These are phyloP conservation scores for Drosophila testacea DNA, from an alignment of 2,888 invertebrate genomes.

Conservation along the genomic window DNA sequence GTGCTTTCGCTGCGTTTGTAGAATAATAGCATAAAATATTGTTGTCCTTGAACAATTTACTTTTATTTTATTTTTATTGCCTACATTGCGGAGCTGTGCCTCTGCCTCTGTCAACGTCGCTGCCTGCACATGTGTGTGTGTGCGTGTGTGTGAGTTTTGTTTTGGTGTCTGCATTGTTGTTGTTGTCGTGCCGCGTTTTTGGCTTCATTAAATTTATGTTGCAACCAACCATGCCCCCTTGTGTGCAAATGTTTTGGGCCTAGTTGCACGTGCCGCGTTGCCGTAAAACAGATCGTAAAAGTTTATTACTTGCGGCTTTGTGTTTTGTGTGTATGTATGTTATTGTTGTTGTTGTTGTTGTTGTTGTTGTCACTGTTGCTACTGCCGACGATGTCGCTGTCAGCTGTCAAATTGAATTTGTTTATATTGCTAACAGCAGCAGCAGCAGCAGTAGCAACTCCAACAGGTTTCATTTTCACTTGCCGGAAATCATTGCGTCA, in stretches of 20 bases:
- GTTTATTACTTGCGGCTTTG: slow-evolving; percentile 83
- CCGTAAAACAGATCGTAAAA: slow-evolving; percentile 85
- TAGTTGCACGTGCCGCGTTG: slow-evolving; percentile 83
- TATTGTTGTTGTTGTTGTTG: too few species aligned
- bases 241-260: slow-evolving; percentile 60
- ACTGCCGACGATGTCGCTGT: slow-evolving; percentile 64
- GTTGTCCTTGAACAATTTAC: slow-evolving; percentile 83
- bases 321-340: slow-evolving; percentile 55
- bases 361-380: slow-evolving; percentile 36
- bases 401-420: slow-evolving; percentile 84
- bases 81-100: slow-evolving; percentile 61
- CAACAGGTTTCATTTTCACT: slow-evolving; percentile 79
- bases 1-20: slow-evolving; percentile 51
- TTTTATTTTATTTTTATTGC: slow-evolving; percentile 82
- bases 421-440: slow-evolving; percentile 78
- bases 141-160: slow-evolving; percentile 43
- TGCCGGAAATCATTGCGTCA: slow-evolving; percentile 84
- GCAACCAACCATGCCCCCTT: slow-evolving; percentile 57
- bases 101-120: slow-evolving; percentile 15
- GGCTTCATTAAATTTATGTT: slow-evolving; percentile 82
- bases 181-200: slow-evolving; percentile 62
- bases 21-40: slow-evolving; percentile 80
- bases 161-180: slow-evolving; percentile 71
- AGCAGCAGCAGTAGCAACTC: slow-evolving; percentile 43
- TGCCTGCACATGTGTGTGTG: slow-evolving; percentile 36